A percentile compares a stretch with the other conserved stretches of the same genome.
phyloP scores from a whole-genome alignment of 2,797 vertebrate species.

The Alauda arvensis region DNA sequence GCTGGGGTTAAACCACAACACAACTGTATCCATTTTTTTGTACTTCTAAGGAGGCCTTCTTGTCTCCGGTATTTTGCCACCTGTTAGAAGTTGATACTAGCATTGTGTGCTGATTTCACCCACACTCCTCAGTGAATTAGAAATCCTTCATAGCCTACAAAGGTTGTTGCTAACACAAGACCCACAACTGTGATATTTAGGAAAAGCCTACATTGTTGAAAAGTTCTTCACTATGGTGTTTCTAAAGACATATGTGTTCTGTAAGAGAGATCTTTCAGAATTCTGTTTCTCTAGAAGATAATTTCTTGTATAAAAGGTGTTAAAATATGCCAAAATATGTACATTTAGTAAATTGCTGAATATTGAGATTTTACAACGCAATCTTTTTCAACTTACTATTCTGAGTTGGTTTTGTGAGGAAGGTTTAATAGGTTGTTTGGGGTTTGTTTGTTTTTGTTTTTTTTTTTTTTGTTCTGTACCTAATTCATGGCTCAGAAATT shows the following conservation, averaged over 20 bases:
- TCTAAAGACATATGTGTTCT: neutral
- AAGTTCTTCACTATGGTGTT: neutral
- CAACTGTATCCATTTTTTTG: fast-evolving
- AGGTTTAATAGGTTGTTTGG: neutral
- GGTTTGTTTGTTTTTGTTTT: neutral
- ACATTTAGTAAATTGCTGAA: neutral
- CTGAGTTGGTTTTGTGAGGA: neutral
- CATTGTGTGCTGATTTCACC: neutral
- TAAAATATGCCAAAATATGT: neutral
- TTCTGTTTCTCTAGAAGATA: neutral
- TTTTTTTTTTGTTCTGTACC: neutral
- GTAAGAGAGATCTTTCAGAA: neutral
- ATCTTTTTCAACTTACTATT: neutral
- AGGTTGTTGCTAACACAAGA: neutral
- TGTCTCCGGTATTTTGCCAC: neutral
- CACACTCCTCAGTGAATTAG: neutral
- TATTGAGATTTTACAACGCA: neutral
- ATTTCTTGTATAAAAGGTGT: neutral
- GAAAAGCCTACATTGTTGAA: neutral
- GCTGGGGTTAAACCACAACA: neutral
- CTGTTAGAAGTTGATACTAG: neutral
- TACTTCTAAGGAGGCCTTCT: neutral
- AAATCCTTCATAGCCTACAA: neutral
- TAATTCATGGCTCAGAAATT: neutral
- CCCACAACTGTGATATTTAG: neutral